These are phyloP conservation scores for Sphaeridia pumilis DNA, from an alignment of 2,888 invertebrate genomes.

Conservation along the genomic window DNA sequence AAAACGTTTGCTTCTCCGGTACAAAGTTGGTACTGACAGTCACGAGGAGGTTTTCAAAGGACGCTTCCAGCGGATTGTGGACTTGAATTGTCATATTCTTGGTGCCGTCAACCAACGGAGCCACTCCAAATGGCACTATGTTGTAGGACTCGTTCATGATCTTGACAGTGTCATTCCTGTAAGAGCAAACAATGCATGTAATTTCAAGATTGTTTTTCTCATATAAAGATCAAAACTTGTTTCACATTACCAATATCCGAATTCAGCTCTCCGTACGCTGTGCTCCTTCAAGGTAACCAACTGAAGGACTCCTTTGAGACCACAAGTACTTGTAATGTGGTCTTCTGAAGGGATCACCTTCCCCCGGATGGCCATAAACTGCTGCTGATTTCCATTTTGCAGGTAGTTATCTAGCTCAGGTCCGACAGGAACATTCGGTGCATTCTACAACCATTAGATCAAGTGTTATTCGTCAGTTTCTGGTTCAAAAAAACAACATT, in stretches of 20 bases:
- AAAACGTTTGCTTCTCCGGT: conserved; percentile 23
- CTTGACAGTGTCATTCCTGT: conserved; percentile 31
- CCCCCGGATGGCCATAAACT: conserved; percentile 26
- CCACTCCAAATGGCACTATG: conserved; percentile 30
- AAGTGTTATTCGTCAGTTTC: too few relatives aligned
- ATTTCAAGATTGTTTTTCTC: neutral
- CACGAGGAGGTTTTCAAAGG: conserved; percentile 23
- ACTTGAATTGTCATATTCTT: conserved; percentile 22
- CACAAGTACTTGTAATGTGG: conserved; percentile 26
- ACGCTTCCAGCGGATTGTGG: conserved; percentile 30
- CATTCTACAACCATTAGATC: conserved; percentile 19
- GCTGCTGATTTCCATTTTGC: conserved; percentile 12
- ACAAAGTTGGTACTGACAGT: conserved; percentile 32
- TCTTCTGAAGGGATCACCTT: conserved; percentile 19
- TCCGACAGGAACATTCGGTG: conserved; percentile 27
- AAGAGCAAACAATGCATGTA: neutral
- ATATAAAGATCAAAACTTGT: neutral
- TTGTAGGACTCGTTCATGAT: conserved; percentile 27
- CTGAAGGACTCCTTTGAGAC: conserved; percentile 31
- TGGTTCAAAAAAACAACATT: neutral
- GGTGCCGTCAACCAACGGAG: neutral
- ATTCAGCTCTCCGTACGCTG: conserved; percentile 27
- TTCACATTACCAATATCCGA: conserved; percentile 29
- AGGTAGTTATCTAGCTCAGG: conserved; percentile 20
- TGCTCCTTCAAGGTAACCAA: conserved; percentile 32